Conservation (phyloP, 2,797 vertebrate genomes). For the Gymnothorax reevesii region DNA sequence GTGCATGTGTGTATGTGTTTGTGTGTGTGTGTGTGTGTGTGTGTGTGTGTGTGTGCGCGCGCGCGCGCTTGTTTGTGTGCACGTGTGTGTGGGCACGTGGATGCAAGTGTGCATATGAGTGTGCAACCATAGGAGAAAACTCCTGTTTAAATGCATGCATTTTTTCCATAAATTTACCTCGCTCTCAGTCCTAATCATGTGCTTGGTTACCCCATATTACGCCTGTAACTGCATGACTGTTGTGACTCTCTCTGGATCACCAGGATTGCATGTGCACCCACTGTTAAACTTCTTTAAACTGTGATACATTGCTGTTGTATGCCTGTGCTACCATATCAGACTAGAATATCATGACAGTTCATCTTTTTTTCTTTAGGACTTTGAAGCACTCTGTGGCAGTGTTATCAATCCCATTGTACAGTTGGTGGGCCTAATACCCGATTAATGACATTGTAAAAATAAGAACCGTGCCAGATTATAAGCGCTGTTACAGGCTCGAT, state of each 20-base stretch:
- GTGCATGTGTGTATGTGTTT: no score
- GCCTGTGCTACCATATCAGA: neutral
- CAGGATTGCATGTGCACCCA: no score
- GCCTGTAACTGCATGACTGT: neutral
- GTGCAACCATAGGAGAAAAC: neutral
- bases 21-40: no score
- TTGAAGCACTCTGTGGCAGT: neutral
- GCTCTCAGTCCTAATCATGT: neutral
- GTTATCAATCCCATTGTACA: neutral
- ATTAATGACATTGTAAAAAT: neutral
- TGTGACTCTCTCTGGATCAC: neutral
- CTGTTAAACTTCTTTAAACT: neutral
- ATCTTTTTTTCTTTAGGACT: neutral
- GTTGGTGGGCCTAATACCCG: neutral
- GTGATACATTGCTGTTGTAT: neutral
- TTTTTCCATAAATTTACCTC: neutral
- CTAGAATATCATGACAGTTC: neutral
- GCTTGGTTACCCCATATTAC: neutral
- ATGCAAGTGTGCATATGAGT: neutral
- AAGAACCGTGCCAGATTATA: neutral
- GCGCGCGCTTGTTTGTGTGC: neutral
- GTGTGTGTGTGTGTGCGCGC: no score
- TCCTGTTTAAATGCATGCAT: neutral
- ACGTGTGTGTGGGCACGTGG: neutral
- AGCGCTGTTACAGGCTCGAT: neutral